These are phyloP conservation scores for Loriculus beryllinus DNA, from an alignment of 2,797 vertebrate species.

Conservation along the genomic window DNA sequence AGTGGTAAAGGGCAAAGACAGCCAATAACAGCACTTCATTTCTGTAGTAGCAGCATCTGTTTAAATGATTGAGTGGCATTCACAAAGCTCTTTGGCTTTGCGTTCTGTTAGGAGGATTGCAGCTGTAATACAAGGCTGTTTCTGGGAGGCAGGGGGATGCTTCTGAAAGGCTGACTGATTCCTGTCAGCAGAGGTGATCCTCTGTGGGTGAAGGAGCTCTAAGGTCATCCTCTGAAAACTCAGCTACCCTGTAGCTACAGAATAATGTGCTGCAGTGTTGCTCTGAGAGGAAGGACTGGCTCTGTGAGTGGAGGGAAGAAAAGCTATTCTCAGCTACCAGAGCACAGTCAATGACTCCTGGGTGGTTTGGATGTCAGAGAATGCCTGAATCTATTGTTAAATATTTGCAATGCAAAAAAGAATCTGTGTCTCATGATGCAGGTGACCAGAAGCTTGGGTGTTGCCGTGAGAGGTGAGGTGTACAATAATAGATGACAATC, in stretches of 20 bases:
- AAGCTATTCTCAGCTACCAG: not conserved
- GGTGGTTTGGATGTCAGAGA: not conserved
- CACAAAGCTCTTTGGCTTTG: not conserved
- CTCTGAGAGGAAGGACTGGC: not conserved
- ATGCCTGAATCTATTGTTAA: not conserved
- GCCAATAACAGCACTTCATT: not conserved
- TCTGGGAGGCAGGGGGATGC: not conserved
- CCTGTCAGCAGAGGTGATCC: not conserved
- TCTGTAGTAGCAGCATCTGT: not conserved
- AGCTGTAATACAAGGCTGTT: not conserved
- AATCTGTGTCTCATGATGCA: not conserved
- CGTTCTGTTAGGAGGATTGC: not conserved
- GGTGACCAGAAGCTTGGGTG: not conserved
- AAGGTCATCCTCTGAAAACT: slow-evolving; percentile 15
- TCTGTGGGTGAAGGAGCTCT: not conserved
- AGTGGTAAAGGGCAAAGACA: not conserved
- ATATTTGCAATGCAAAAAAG: not conserved
- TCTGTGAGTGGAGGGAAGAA: not conserved
- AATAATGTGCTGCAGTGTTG: not conserved
- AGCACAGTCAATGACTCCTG: not conserved
- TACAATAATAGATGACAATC: not conserved
- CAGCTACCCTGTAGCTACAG: not conserved
- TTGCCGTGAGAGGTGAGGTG: not conserved
- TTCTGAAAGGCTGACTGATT: slow-evolving; percentile 5
- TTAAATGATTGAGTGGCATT: slow-evolving; percentile 14